phyloP scores from a whole-genome alignment of 2,888 invertebrate species.

The Tetramorium bicarinatum region DNA sequence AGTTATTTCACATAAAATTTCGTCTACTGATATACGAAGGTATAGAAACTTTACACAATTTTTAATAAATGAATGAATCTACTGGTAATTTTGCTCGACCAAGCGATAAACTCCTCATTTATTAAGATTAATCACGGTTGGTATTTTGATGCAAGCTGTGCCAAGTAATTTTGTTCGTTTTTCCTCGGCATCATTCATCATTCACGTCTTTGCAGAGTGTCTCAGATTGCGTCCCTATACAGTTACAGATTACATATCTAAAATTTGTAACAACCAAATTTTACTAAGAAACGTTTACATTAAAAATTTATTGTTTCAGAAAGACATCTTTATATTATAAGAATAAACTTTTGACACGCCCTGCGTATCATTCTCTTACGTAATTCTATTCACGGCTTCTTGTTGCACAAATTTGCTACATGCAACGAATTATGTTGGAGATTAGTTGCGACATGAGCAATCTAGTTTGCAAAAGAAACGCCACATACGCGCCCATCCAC shows the following conservation, averaged over 20 bases:
- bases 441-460: background rate
- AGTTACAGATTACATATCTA: background rate
- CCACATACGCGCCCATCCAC: slow-evolving; percentile 3
- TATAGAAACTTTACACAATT: background rate
- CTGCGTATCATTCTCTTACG: background rate
- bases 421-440: background rate
- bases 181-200: background rate
- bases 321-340: background rate
- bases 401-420: background rate
- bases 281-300: background rate
- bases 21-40: background rate
- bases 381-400: background rate
- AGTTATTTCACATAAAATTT: background rate
- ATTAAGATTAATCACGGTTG: slow-evolving; percentile 20
- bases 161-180: slow-evolving; percentile 24
- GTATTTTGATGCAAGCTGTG: slow-evolving; percentile 26
- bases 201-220: background rate
- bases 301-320: background rate
- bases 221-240: background rate
- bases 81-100: background rate
- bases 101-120: slow-evolving; percentile 21
- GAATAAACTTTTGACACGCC: background rate
- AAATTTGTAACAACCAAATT: background rate
- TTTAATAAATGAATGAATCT: slow-evolving; percentile 22
- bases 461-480: slow-evolving; percentile 2